Base-by-base conservation (phyloP, 1,140 invertebrate genomes). In the Drosophila funebris region DNA sequence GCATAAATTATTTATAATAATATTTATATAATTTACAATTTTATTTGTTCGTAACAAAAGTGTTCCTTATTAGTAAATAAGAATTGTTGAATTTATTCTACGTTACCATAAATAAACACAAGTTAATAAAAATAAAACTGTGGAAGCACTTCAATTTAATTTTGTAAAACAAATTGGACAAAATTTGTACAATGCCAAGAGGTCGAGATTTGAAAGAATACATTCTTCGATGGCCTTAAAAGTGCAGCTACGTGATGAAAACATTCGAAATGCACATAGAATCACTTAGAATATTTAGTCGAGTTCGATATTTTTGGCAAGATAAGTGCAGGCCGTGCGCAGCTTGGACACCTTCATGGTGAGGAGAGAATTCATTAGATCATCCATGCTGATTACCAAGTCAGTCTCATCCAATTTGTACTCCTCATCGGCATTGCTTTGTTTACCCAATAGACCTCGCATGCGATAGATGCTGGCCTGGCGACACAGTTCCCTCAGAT, bases 401-500 rank as follows among this genome's bases (percentile, higher is more conserved):
- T 96, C 9, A 93, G 54, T 27, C 0, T 44, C 44, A 9, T 33
- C 18, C 11, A 46, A 3, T 8, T 57, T 22, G 0, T 44, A n/a
- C 2, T 37, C 14, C 6, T 41, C 22, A 0, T 5, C 6, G 20
- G 33, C 36, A n/a, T 29, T 4, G 1, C 3, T 39, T 16, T 11
- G 13, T 14, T 44, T 41, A 2, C 22, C 16, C 3, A 64, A 3
- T 4, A 43, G 41, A 0, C 63, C 48, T 56, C 96, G 93, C 14
- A 98, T 95, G 41, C 97, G 93, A 91, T 96, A 96, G 13, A 98
- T 94, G 37, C 97, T 97, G 1, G 97, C 97, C 91, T 95, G 95
- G 7, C 98, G 94, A 89, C 98, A 99, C 63, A 98, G 92, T 92
- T 99, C 97, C 76, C 95, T 94, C 7, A 99, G 93, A 93, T 99